Evolutionary conservation across 2,797 vertebrate species (phyloP).

Genomic region (Anomalospiza imberbis): DNA sequence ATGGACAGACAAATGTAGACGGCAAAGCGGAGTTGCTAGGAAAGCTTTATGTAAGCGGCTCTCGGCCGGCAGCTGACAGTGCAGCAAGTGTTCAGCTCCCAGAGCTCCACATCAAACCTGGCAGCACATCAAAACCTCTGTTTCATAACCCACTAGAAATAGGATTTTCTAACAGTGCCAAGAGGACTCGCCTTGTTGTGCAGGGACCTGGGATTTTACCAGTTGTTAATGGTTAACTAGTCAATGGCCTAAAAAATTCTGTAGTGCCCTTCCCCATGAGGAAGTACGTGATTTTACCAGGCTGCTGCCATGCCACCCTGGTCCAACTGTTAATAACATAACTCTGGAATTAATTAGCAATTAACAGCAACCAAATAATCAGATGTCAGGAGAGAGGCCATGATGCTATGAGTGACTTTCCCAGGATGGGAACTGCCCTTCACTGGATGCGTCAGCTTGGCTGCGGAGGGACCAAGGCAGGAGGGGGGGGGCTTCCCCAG

Average conservation of each 20-base stretch:
- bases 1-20: background rate
- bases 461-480: accelerated
- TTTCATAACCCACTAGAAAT: slow-evolving; percentile 78
- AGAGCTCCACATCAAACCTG: slow-evolving; percentile 73
- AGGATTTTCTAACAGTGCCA: slow-evolving; percentile 72
- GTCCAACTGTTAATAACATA: slow-evolving; percentile 38
- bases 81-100: slow-evolving; percentile 65
- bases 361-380: slow-evolving; percentile 56
- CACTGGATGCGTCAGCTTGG: accelerated
- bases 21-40: slow-evolving; percentile 59
- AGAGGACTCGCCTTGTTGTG: slow-evolving; percentile 46
- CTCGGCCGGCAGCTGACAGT: slow-evolving; percentile 53
- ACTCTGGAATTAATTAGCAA: slow-evolving; percentile 64
- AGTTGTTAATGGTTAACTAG: slow-evolving; percentile 61
- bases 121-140: slow-evolving; percentile 79
- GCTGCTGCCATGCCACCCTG: background rate
- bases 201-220: slow-evolving; percentile 61
- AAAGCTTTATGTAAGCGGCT: slow-evolving; percentile 74
- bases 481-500: background rate
- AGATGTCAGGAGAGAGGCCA: background rate
- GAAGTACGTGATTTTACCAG: background rate
- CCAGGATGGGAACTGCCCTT: background rate
- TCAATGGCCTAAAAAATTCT: slow-evolving; percentile 25
- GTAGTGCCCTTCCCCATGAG: background rate
- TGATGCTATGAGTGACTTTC: background rate